Base-by-base conservation (phyloP, 2,113 vertebrate species). In the Haemorhous mexicanus region DNA sequence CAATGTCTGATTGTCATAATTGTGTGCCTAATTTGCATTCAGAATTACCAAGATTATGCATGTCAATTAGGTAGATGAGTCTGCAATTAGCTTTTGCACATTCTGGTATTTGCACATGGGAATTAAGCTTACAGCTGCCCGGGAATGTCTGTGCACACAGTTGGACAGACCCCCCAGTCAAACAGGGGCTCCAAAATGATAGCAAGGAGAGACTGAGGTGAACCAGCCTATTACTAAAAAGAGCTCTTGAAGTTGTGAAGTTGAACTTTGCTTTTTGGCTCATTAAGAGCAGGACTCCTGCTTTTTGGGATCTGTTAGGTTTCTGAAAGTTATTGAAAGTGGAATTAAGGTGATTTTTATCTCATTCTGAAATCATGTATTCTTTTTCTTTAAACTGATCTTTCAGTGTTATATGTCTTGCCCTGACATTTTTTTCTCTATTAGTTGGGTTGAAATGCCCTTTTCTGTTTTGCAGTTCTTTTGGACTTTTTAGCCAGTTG, bases 1-100 rank as follows among this genome's bases (percentile, higher is more conserved):
- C 92, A 82, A 41, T 37, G 53, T n/a, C 88, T 95, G 88, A 95
- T 94, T 96, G 82, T 84, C 92, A 84, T 96, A 96, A 96, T 96
- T 86, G 86, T 93, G 76, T 75, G 73, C 58, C 77, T 89, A 46
- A 92, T 95, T 90, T 95, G 41, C 83, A 93, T 95, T 89, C 69
- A 66, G 72, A 95, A 92, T 96, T 92, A 78, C 56, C 52, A 50
- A 68, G 83, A 88, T 84, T 90, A 47, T 96, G 90, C 92, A 89
- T 84, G 92, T 86, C 88, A 94, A 62, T 96, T 84, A 90, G 64
- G 30, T 84, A 44, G 84, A 59, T 72, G 85, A 94, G 92, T 77
- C 85, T 87, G 85, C 90, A 92, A 64, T 93, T 96, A 95, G 75
- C 24, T 77, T 92, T 46, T 86, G 72, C 82, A 73, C 37, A 16